Conservation (phyloP, 2,888 invertebrate genomes). For the Thyatira batis region DNA sequence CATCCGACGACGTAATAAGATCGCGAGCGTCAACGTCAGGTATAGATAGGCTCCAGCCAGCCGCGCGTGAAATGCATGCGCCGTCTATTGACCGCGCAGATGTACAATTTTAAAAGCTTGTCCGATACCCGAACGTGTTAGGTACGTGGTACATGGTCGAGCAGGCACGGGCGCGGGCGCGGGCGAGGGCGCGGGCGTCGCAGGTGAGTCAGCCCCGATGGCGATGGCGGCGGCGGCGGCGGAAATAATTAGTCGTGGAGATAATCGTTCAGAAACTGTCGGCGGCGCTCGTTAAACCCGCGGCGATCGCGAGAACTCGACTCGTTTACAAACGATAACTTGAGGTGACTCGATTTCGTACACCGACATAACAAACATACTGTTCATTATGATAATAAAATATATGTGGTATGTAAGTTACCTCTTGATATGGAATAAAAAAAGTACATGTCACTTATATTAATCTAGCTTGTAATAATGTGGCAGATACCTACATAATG, state of each 20-base stretch:
- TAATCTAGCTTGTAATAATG: too few relatives aligned
- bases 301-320: slow-evolving; percentile 21
- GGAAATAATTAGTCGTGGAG: slow-evolving; percentile 65
- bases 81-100: slow-evolving; percentile 58
- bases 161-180: slow-evolving; percentile 9
- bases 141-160: slow-evolving; percentile 5
- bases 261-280: slow-evolving; percentile 52
- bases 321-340: slow-evolving; percentile 35
- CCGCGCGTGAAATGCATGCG: slow-evolving; percentile 45
- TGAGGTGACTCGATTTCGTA: slow-evolving; percentile 29
- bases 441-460: too few relatives aligned
- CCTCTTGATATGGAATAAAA: too few relatives aligned
- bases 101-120: slow-evolving; percentile 39
- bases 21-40: slow-evolving; percentile 76
- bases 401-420: too few relatives aligned
- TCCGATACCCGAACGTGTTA: slow-evolving; percentile 21
- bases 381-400: slow-evolving; percentile 12
- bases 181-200: slow-evolving; percentile 13
- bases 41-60: slow-evolving; percentile 49
- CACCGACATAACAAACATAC: slow-evolving; percentile 21
- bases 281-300: slow-evolving; percentile 23
- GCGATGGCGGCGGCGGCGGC: slow-evolving; percentile 38
- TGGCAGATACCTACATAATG: too few relatives aligned
- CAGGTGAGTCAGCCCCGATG: slow-evolving; percentile 32
- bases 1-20: slow-evolving; percentile 70